These are phyloP conservation scores for Gasterosteus nipponicus DNA, from an alignment of 2,113 vertebrate genomes.

Conservation along the genomic window DNA sequence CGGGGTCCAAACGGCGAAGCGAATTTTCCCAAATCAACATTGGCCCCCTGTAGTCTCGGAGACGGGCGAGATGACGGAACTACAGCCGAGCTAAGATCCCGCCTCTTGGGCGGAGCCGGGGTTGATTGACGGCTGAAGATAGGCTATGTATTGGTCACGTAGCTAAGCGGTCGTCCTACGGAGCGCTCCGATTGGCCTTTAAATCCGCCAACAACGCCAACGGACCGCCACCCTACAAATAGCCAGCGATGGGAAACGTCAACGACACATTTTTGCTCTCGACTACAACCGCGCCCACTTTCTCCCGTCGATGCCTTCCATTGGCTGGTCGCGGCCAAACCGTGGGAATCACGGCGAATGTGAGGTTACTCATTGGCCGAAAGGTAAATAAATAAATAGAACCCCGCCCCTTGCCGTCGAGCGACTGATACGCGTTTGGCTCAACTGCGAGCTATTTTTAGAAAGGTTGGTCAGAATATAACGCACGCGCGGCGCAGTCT, in stretches of 20 bases:
- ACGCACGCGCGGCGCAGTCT: conserved; percentile 65
- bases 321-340: conserved; percentile 56
- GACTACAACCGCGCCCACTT: conserved; percentile 49
- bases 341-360: conserved; percentile 61
- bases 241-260: conserved; percentile 49
- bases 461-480: conserved; percentile 76
- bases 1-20: conserved; percentile 46
- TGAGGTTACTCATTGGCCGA: conserved; percentile 57
- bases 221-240: conserved; percentile 46
- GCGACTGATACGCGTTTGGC: conserved; percentile 74
- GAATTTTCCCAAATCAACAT: conserved; percentile 69
- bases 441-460: conserved; percentile 78
- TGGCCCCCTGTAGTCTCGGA: conserved; percentile 68
- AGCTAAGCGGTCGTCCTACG: neutral
- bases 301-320: conserved; percentile 25
- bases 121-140: conserved; percentile 53
- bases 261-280: conserved; percentile 61
- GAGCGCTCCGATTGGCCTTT: conserved; percentile 53
- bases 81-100: conserved; percentile 65
- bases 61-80: conserved; percentile 76
- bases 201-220: conserved; percentile 42
- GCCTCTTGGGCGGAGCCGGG: conserved; percentile 47
- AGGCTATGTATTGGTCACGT: conserved; percentile 56
- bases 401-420: conserved; percentile 24
- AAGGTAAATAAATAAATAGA: neutral